Base-by-base conservation (phyloP, 2,797 vertebrate species). In the Melopsittacus undulatus region DNA sequence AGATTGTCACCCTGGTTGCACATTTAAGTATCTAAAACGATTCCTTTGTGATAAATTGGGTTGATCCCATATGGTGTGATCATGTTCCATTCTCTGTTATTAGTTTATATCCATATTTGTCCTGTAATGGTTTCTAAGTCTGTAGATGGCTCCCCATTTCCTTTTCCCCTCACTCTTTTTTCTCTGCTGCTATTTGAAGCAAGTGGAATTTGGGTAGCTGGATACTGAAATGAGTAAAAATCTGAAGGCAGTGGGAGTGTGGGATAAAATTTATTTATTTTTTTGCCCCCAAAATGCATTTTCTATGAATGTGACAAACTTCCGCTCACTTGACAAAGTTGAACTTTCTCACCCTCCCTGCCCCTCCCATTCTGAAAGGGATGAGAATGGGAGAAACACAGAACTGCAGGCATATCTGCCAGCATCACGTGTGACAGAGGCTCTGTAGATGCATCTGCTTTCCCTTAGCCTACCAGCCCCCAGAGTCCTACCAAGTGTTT, bases 101-200 rank as follows among this genome's bases (percentile, higher is more conserved):
- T 76, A 59, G 46, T 87, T 89, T 21, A 7, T 67, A 66, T 84
- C 87, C n/a, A 43, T 79, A 45, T 87, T 66, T 91, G 30, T 42
- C 32, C 10, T 48, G 27, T 51, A 62, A 74, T 56, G 1, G 5
- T 69, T 94, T 69, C 51, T 87, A 86, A 95, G 96, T 59, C 54
- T 21, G 32, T 59, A 70, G 34, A 38, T 32, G 51, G 56, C 18
- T 84, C 20, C 24, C 26, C 1, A 4, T 77, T 87, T 95, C 75
- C 32, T 81, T 30, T 83, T 90, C 46, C 40, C 2, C 26, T 84
- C 22, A 74, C 43, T 79, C 32, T 26, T 11, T 67, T 84, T 89
- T 61, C n/a, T 76, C 56, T 74, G 67, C 43, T 94, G 59, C 45
- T 94, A 18, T 88, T 94, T 89, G 79, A 73, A 93, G 62, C 13